These are phyloP conservation scores for Thermophis baileyi DNA, from an alignment of 2,113 vertebrate species.

Conservation along the genomic window DNA sequence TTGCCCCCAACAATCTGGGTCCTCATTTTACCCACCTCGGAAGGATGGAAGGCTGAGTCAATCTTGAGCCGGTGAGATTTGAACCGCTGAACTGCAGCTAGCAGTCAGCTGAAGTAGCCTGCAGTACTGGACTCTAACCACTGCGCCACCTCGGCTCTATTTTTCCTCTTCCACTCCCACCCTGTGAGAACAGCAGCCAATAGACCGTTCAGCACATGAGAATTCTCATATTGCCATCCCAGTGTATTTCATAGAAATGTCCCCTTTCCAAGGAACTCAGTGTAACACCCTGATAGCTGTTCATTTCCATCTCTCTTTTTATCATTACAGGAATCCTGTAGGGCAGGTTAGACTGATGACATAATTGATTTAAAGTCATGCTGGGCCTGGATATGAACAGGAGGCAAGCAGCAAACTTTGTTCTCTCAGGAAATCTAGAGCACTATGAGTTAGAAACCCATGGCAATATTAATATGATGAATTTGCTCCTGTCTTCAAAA, in stretches of 20 bases:
- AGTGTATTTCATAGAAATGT: not conserved
- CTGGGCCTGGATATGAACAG: not conserved
- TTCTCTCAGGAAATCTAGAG: not conserved
- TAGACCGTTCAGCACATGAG: not conserved
- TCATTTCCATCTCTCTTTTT: not conserved
- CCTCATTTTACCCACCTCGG: too few species aligned
- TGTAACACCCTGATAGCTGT: not conserved
- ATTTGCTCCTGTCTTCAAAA: not conserved
- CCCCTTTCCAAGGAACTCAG: not conserved
- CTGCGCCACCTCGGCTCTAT: too few species aligned
- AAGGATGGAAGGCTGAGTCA: too few species aligned
- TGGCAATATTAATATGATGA: not conserved
- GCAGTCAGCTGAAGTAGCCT: too few species aligned
- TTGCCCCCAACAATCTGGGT: too few species aligned
- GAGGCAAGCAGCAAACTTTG: not conserved
- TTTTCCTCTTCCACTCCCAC: not conserved
- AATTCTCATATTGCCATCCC: not conserved
- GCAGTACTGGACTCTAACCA: too few species aligned
- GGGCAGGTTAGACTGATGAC: not conserved
- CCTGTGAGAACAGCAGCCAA: not conserved
- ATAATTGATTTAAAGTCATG: not conserved
- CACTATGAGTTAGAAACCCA: not conserved
- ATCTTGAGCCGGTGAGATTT: too few species aligned
- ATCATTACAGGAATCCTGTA: not conserved
- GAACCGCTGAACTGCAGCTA: too few species aligned